Evolutionary conservation across 1,140 invertebrate genomes (phyloP), one percentile per base, ranked within the genome.

Genomic region (Protaetia brevitarsis): DNA sequence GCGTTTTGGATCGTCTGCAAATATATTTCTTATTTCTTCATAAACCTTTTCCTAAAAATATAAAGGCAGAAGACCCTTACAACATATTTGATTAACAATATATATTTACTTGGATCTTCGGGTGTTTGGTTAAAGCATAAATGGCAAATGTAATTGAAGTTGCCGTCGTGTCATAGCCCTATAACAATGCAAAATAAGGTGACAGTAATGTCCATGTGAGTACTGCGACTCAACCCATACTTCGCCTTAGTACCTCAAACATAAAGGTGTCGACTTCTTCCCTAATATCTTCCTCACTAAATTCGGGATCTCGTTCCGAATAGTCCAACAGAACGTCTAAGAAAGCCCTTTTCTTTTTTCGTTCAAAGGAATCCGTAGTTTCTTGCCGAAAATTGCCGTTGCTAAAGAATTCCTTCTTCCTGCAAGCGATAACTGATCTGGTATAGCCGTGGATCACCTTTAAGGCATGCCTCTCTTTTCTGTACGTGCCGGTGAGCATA

Each of bases 241-340:
- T 34, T 1, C 5, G 1, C 5, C 13, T 34, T 34, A 67, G 67
- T 59, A 89, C 89, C 82, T 89, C 89, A 78, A 91, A 91, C 86
- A 90, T 93, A 73, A 94, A 94, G 3, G 91, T 94, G 73, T 94
- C 91, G 6, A 93, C 91, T 82, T 94, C 91, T 76, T 93, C 91
- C 59, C 88, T 81, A 57, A 94, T 89, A 71, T 90, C 86, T 63
- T 85, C 83, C 67, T 86, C 82, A 0, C 82, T 77, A n/a, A 92
- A 77, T 6, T 79, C 77, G 2, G 27, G 26, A 30, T 59, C 67
- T 3, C 56, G 27, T 28, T 60, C n/a, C n/a, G 19, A 21, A 30
- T 64, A 63, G n/a, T 66, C 28, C 16, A 66, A 36, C 21, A 66
- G 23, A 8, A 66, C 63, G 58, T 68, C 67, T 10, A 68, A 63